Evolutionary conservation across 2,797 vertebrate genomes (phyloP).

Genomic region (Diceros bicornis): DNA sequence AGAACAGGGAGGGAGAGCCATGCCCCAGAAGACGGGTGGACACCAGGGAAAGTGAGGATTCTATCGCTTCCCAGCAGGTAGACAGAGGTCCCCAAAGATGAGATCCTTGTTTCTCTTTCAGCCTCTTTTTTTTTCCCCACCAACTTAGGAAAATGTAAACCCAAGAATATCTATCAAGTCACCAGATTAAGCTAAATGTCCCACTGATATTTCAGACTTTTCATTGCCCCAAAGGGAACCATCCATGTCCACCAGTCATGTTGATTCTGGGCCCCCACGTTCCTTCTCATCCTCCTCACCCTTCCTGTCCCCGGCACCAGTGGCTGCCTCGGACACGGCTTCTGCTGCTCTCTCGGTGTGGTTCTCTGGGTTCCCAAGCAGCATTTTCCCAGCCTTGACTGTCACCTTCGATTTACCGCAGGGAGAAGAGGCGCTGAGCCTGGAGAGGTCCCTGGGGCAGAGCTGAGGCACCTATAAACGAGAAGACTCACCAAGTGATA

Average conservation of each 20-base stretch:
- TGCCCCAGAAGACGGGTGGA: not conserved
- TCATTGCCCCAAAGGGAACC: not conserved
- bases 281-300: not conserved
- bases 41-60: no score
- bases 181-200: not conserved
- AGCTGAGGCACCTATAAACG: not conserved
- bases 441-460: not conserved
- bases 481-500: not conserved
- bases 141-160: not conserved
- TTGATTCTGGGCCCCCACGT: not conserved
- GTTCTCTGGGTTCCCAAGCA: not conserved
- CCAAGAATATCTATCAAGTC: not conserved
- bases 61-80: not conserved
- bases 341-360: no score
- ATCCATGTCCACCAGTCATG: no score
- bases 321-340: not conserved
- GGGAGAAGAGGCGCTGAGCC: not conserved
- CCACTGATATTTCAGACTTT: not conserved
- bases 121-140: accelerated
- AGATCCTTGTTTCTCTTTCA: not conserved
- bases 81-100: not conserved
- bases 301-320: accelerated
- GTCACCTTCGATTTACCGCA: accelerated
- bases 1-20: no score
- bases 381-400: not conserved